These are phyloP conservation scores for Lampropteryx suffumata DNA, from an alignment of 2,888 invertebrate species.

Conservation along the genomic window DNA sequence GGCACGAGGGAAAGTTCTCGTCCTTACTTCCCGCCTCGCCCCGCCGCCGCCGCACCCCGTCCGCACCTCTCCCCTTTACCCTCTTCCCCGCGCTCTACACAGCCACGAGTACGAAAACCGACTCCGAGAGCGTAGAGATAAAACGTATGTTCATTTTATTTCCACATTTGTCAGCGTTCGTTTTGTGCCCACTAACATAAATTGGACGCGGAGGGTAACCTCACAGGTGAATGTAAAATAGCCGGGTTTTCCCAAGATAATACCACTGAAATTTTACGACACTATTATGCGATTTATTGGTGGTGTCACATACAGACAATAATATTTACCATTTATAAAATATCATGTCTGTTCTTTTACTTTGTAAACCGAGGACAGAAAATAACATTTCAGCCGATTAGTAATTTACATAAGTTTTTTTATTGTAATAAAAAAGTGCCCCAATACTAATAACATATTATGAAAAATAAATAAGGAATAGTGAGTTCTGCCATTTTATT, in stretches of 20 bases:
- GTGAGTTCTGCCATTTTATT: no score
- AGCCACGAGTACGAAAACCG: conserved; percentile 61
- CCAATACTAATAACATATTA: no score
- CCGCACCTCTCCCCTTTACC: conserved; percentile 31
- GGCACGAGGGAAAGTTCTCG: conserved; percentile 44
- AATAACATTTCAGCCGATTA: no score
- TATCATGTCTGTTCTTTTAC: no score
- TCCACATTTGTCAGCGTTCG: conserved; percentile 83
- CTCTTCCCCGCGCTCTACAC: conserved; percentile 30
- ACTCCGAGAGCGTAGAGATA: conserved; percentile 74
- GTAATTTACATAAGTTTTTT: no score
- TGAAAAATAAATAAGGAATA: no score
- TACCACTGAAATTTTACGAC: conserved; percentile 80
- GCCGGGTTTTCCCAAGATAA: conserved; percentile 81
- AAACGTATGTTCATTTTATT: conserved; percentile 82
- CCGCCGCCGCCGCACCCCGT: conserved; percentile 32
- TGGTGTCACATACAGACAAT: conserved; percentile 72
- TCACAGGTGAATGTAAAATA: conserved; percentile 82
- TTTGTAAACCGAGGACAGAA: no score
- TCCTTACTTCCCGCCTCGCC: conserved; percentile 31
- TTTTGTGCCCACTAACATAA: conserved; percentile 83
- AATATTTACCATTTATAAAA: conserved; percentile 62
- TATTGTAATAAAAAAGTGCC: no score
- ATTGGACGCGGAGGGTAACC: conserved; percentile 81
- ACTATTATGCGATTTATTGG: conserved; percentile 81